phyloP scores from a whole-genome alignment of 1,140 invertebrate genomes.

The Drosophila truncata region DNA sequence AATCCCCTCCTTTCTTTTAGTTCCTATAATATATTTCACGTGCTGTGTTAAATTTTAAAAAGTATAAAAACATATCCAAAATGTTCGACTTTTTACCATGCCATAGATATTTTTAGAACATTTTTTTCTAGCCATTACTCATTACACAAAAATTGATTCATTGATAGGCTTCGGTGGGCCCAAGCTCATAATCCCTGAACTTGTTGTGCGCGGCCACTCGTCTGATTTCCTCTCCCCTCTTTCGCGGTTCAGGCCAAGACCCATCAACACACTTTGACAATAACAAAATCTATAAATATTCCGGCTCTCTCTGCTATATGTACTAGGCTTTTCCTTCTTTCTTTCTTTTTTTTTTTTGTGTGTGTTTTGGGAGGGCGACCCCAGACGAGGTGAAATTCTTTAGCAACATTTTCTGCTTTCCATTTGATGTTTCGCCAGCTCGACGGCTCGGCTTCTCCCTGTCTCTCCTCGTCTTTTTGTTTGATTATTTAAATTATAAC shows the following conservation, averaged over 20 bases:
- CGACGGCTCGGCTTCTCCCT: background rate
- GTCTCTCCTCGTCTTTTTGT: constrained; percentile 36
- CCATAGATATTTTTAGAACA: constrained; percentile 3
- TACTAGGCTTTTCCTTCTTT: constrained; percentile 12
- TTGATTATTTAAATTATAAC: constrained; percentile 80
- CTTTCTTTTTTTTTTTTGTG: background rate
- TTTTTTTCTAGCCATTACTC: constrained; percentile 3
- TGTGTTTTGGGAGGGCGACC: constrained; percentile 59
- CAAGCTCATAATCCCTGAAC: constrained; percentile 50
- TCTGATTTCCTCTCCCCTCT: constrained; percentile 1
- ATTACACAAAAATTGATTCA: constrained; percentile 43
- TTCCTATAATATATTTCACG: background rate
- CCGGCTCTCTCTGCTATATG: constrained; percentile 22
- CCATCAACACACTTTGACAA: constrained; percentile 60
- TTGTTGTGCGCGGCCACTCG: constrained; percentile 33
- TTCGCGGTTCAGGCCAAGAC: constrained; percentile 4
- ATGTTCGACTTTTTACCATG: background rate
- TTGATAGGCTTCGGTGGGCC: constrained; percentile 28
- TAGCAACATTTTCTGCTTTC: constrained; percentile 59
- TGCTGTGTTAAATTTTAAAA: no score
- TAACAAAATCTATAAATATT: constrained; percentile 77
- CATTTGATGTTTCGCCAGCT: constrained; percentile 59
- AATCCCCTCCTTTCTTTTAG: constrained; percentile 4
- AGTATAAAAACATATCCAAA: background rate
- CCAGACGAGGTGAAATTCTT: constrained; percentile 80